Base-by-base conservation (phyloP, 2,113 vertebrate genomes). In the Datnioides undecimradiatus region DNA sequence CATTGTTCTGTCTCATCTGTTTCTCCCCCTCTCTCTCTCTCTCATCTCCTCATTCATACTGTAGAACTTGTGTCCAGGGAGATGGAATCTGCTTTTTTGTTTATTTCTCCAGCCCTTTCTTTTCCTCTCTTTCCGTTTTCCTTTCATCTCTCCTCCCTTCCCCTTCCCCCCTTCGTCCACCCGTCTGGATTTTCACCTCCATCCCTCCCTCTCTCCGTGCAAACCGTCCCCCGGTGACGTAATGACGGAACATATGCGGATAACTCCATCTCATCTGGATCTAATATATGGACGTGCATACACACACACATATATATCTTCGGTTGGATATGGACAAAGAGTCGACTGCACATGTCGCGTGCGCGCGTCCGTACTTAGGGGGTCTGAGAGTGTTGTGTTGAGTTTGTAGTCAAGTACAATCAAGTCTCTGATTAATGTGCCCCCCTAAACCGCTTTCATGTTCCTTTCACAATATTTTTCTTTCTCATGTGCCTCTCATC, bases 381-480 rank as follows among this genome's bases (percentile, higher is more conserved):
- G n/a, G 43, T 21, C 55, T 65, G 51, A 40, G 9, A 57, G 25
- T 62, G 11, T 67, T 57, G 21, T 34, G 34, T 54, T 51, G 40
- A 43, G 54, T 76, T 81, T 69, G 27, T 51, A 77, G 85, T 74
- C 80, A 58, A 86, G 55, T 45, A 12, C 76, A 92, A 86, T 89
- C 66, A 80, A 80, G 43, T 36, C 34, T 73, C 40, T 82, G 66
- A 91, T 89, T 79, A 82, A 75, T 73, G 69, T 41, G 14, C 8
- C 38, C 21, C 12, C 48, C 52, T 74, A 16, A 79, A 82, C 66
- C 2, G 27, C 90, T 91, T 91, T 92, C 58, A 87, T 93, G 83
- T 85, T 81, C 59, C 51, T 78, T 83, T 87, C 69, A 83, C 67
- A 81, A 82, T 86, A 79, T 89, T 87, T 81, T 76, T 78, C 57